A percentile compares a stretch with the other conserved stretches of the same genome.
These are phyloP conservation scores for Nymphalis polychloros DNA, from an alignment of 2,888 invertebrate species.

Conservation along the genomic window DNA sequence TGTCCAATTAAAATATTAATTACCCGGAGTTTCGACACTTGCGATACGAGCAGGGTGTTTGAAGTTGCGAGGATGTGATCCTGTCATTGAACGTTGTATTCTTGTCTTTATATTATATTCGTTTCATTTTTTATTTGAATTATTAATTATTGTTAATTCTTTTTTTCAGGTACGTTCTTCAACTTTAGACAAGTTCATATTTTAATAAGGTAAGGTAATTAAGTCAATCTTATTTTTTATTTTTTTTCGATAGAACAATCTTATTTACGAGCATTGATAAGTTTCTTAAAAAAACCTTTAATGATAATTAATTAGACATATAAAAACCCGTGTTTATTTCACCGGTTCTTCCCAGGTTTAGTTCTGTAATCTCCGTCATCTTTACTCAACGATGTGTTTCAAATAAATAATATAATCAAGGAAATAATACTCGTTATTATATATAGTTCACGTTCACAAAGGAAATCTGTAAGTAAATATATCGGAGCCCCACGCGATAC, in stretches of 20 bases:
- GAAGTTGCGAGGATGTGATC: conserved; percentile 15
- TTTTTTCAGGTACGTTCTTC: not conserved
- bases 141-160: not conserved
- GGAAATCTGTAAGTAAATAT: conserved; percentile 52
- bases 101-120: not conserved
- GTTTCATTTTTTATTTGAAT: not conserved
- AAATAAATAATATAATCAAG: not conserved
- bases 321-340: too few species aligned
- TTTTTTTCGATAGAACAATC: too few species aligned
- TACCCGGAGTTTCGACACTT: conserved; percentile 67
- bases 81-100: not conserved
- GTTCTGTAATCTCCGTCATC: not conserved
- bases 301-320: too few species aligned
- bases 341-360: too few species aligned
- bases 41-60: conserved; percentile 12
- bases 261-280: too few species aligned
- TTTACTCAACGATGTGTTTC: too few species aligned
- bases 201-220: too few species aligned
- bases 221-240: too few species aligned
- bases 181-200: too few species aligned
- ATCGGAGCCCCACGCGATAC: conserved; percentile 53
- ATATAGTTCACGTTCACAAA: conserved; percentile 38
- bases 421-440: not conserved
- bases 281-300: too few species aligned
- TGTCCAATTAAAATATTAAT: conserved; percentile 82